A percentile compares a stretch with the other conserved stretches of the same genome.
Evolutionary conservation across 2,113 vertebrate species (phyloP).

Genomic region (Perca fluviatilis): DNA sequence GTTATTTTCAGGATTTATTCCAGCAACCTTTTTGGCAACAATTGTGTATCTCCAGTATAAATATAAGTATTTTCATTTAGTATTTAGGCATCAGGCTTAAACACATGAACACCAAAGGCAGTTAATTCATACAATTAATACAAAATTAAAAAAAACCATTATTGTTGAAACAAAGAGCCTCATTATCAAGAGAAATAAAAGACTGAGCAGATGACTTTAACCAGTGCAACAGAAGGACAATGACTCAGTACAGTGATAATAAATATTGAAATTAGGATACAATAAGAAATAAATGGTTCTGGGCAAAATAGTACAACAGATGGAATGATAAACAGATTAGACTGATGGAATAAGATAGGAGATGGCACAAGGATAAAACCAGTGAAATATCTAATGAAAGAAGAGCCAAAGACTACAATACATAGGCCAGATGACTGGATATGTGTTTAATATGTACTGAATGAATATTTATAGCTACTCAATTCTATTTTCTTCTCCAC

Average conservation of each 20-base stretch:
- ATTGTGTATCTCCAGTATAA: background rate
- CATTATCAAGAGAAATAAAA: background rate
- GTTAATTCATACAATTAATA: background rate
- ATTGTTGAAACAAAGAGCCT: background rate
- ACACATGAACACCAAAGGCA: background rate
- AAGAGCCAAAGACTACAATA: background rate
- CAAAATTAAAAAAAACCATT: background rate
- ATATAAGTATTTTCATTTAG: background rate
- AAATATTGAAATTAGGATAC: constrained; percentile 8
- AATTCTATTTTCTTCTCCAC: background rate
- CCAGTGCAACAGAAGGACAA: constrained; percentile 12
- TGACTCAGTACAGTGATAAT: background rate
- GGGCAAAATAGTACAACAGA: background rate
- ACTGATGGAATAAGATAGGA: background rate
- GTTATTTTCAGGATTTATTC: background rate
- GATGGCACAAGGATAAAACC: constrained; percentile 16
- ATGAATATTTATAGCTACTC: constrained; percentile 6
- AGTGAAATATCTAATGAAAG: background rate
- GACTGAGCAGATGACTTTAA: constrained; percentile 12
- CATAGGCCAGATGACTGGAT: background rate
- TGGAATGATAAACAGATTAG: constrained; percentile 15
- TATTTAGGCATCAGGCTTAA: background rate
- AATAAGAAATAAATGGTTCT: background rate
- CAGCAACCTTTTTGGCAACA: background rate
- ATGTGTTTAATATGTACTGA: constrained; percentile 2